Conservation (phyloP, 1,140 invertebrate genomes). For the Anastrepha obliqua region DNA sequence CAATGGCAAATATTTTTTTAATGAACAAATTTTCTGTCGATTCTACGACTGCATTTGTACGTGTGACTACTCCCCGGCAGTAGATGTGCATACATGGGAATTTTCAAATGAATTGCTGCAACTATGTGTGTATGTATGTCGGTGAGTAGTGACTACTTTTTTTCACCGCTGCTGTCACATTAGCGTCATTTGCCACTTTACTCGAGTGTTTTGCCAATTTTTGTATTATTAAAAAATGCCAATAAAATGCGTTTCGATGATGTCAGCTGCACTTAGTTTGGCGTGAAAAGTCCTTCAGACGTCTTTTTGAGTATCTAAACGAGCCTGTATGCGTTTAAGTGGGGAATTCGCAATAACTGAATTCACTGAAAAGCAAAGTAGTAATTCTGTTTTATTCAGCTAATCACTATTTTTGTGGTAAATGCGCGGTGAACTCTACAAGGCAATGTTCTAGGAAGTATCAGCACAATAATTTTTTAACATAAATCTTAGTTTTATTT, state of each 20-base stretch:
- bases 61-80: background rate
- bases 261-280: background rate
- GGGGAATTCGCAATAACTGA: background rate
- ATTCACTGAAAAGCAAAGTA: background rate
- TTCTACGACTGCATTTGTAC: background rate
- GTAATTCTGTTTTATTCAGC: no score
- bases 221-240: background rate
- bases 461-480: no score
- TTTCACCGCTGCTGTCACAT: background rate
- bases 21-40: background rate
- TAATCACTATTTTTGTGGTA: no score
- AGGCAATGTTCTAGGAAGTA: no score
- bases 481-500: no score
- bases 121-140: no score
- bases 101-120: no score
- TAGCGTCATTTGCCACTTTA: constrained; percentile 29
- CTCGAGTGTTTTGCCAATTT: background rate
- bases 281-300: background rate
- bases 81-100: background rate
- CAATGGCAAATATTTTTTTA: constrained; percentile 28
- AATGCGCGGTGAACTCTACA: no score
- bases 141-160: background rate
- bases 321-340: background rate
- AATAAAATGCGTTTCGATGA: background rate
- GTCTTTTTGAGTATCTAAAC: background rate